Base-by-base conservation (phyloP, 2,888 invertebrate species). In the Anorthoa munda region DNA sequence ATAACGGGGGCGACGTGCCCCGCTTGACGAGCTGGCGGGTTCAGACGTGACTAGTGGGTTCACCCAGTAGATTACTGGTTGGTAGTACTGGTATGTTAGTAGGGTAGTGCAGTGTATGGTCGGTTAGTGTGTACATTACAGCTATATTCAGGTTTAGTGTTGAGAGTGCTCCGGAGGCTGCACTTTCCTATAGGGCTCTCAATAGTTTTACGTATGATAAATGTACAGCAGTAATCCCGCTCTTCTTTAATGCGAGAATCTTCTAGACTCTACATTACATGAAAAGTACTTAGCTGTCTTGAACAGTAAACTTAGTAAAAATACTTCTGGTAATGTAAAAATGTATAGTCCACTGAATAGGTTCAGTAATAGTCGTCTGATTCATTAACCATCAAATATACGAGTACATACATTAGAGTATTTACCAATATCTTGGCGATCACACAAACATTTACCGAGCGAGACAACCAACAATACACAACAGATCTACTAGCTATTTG, bases 1-100 rank as follows among this genome's bases (percentile, higher is more conserved):
- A 79, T 86, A 78, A 75, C 68, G 63, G 59, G 72, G 59, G 46
- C 61, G 61, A 81, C 82, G 82, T 84, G 82, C 65, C 63, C 56
- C 78, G 82, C 71, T 81, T 85, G 72, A 56, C 11, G 66, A 81
- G 17, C 9, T 55, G 70, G 50, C 72, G 78, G 46, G 61, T 71
- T 55, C 61, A 82, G 31, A 80, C 82, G 86, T 82, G 84, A 67
- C 82, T 59, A 75, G 71, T 68, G 53, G 26, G 46, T 23, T 15
- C 21, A 53, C 50, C 50, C n/a, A 80, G 81, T 74, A 56, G 46
- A 68, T 59, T 51, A 60, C 45, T 63, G 4, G 46, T 45, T 48
- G 23, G 46, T 18, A 15, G 66, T 50, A 65, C 64, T 82, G 48
- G 79, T 63, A 18, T 60, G 56, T 72, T 77, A 80, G 31, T 70